Evolutionary conservation across 2,113 vertebrate genomes (phyloP).

Genomic region (Scalopus aquaticus): DNA sequence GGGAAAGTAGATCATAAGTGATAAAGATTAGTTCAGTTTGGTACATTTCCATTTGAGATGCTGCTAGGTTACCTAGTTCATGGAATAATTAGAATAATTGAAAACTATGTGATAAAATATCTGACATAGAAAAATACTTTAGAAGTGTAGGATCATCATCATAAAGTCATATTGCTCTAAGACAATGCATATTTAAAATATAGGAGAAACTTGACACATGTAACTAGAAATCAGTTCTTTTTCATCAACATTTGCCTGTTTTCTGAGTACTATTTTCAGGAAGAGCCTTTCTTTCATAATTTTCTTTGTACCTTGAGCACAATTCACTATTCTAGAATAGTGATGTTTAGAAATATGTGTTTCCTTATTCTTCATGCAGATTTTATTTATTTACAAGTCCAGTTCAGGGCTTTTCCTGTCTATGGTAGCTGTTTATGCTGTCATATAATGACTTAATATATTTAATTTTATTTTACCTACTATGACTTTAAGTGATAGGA

Average conservation of each 20-base stretch:
- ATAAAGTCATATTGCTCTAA: not conserved
- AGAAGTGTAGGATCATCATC: not conserved
- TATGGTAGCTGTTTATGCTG: not conserved
- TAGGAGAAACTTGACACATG: not conserved
- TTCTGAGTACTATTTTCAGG: not conserved
- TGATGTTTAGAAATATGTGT: not conserved
- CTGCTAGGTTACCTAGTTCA: not conserved
- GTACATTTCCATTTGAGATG: not conserved
- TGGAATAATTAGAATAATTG: not conserved
- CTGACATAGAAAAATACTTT: not conserved
- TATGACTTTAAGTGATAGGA: not conserved
- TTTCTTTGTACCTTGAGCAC: not conserved
- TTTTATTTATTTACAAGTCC: not conserved
- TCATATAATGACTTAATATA: not conserved
- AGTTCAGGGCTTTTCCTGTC: not conserved
- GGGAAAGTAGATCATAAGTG: not conserved
- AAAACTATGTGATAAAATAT: not conserved
- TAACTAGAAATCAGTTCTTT: not conserved
- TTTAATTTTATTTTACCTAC: not conserved
- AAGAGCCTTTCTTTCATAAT: not conserved
- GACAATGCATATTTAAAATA: not conserved
- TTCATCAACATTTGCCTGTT: not conserved
- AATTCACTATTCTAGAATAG: not conserved
- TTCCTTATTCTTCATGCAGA: not conserved
- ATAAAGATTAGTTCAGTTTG: not conserved